Base-by-base conservation (phyloP, 1,140 invertebrate genomes). In the Sinella curviseta region DNA sequence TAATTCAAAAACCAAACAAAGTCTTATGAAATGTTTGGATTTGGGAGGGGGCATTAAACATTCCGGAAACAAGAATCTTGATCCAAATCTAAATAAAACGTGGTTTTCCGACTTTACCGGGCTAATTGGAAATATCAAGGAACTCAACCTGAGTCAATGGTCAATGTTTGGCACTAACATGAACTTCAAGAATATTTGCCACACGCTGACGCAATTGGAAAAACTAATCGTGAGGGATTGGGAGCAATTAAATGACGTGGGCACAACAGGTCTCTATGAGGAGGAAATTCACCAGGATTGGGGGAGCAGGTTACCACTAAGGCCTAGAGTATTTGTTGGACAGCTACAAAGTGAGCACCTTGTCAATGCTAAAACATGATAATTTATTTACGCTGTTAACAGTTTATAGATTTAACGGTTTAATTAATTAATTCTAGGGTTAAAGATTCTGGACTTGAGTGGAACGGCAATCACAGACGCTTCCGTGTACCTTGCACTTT, bases 171-270 rank as follows among this genome's bases (percentile, higher is more conserved):
- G 76, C 0, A 78, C 65, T n/a, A 73, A 82, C 54, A 70, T 78
- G 1, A 82, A 82, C 54, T 82, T 82, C 28, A 35, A 48, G 35
- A n/a, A 55, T 0, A 78, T 82, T 77, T 82, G 81, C 33, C 55
- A 48, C 20, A 24, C 65, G n/a, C 17, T 82, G 1, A 14, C 26
- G 16, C 33, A 39, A 14, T 26, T 82, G 36, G 73, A 78, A 30
- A 70, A 78, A 54, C 34, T 82, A 0, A 35, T 20, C 12, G 36
- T 82, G 0, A 24, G 74, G 31, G 78, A 74, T 20, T 82, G 81
- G 81, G 76, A 39, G 14, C 8, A 65, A 8, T 39, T 82, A 28
- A 75, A 65, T 26, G 81, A 82, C 54, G 33, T 70, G 0, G 81
- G 55, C 12, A 16, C 79, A 20, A 77, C 78, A 0, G 81, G 81